Base-by-base conservation (phyloP, 1,140 invertebrate genomes). In the Nasonia vitripennis region DNA sequence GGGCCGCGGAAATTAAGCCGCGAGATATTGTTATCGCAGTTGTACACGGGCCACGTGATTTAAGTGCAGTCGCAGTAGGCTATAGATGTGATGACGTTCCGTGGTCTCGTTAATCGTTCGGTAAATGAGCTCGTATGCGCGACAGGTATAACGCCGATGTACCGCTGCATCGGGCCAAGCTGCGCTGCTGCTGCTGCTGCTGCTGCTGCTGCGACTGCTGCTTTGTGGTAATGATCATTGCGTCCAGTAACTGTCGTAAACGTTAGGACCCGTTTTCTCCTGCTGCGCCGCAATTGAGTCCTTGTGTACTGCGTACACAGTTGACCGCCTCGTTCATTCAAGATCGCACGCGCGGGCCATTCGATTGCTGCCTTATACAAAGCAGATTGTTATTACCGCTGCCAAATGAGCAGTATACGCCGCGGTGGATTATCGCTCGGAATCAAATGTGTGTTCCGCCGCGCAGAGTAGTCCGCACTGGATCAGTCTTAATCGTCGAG, bases 71-170 rank as follows among this genome's bases (percentile, higher is more conserved):
- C 41, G 68, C 51, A 34, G 73, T 68, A 77, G 75, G 31, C 31
- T 85, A 89, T 87, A 70, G 85, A 86, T 73, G 82, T 75, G 87
- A 89, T 88, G 79, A 86, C 88, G 85, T 88, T 88, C 83, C 84
- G 88, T 73, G 89, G 89, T 89, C 88, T 85, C 86, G 77, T 89
- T 90, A 88, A 89, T 89, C 88, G 81, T 86, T 83, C 86, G 83
- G 82, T 85, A 86, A 89, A 90, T 87, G 89, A 89, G 86, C 83
- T 79, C 79, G 14, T 51, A 67, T 41, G 55, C 11, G 80, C 84
- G 84, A 41, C 48, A 20, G n/a, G 48, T 68, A 51, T 14, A 85
- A 71, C 55, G 68, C 34, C 77, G 45, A 79, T 73, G 73, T 74
- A 20, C 17, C 20, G 20, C 17, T n/a, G 78, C 78, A 23, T 67